phyloP scores from a whole-genome alignment of 2,888 invertebrate genomes.

The Lamellibrachia columna region DNA sequence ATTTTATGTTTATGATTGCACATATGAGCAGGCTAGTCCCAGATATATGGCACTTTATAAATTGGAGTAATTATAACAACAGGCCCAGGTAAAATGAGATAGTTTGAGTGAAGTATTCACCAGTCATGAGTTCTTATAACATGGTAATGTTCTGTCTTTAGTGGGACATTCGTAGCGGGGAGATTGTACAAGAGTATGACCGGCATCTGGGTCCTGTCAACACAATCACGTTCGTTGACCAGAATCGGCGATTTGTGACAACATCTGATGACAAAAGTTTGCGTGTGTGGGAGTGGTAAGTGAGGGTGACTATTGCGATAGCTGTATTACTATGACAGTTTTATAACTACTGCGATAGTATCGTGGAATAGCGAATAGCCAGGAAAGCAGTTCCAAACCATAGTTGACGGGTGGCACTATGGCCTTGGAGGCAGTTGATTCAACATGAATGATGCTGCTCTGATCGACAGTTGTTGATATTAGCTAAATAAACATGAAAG shows the following conservation, averaged over 20 bases:
- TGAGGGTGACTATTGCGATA: not conserved
- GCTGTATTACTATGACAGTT: no score
- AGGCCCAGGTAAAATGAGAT: not conserved
- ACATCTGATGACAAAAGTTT: constrained; percentile 99
- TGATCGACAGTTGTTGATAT: no score
- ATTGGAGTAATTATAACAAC: not conserved
- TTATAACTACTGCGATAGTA: no score
- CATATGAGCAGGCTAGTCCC: not conserved
- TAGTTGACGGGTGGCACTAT: no score
- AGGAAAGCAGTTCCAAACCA: no score
- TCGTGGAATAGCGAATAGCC: no score
- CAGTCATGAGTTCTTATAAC: not conserved
- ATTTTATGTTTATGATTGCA: not conserved
- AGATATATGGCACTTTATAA: not conserved
- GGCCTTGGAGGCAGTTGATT: no score
- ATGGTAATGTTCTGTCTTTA: constrained; percentile 64
- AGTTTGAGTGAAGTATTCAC: not conserved
- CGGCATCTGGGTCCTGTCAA: constrained; percentile 98
- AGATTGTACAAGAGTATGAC: constrained; percentile 97
- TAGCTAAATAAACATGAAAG: no score
- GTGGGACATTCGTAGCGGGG: constrained; percentile 96
- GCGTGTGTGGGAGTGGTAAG: constrained; percentile 98
- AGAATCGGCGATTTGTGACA: constrained; percentile 95
- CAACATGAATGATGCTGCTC: no score
- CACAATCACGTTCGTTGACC: constrained; percentile 98